Percentiles rank a stretch among this genome's conserved stretches.
phyloP scores from a whole-genome alignment of 2,888 invertebrate species.

The Amaurobius ferox region DNA sequence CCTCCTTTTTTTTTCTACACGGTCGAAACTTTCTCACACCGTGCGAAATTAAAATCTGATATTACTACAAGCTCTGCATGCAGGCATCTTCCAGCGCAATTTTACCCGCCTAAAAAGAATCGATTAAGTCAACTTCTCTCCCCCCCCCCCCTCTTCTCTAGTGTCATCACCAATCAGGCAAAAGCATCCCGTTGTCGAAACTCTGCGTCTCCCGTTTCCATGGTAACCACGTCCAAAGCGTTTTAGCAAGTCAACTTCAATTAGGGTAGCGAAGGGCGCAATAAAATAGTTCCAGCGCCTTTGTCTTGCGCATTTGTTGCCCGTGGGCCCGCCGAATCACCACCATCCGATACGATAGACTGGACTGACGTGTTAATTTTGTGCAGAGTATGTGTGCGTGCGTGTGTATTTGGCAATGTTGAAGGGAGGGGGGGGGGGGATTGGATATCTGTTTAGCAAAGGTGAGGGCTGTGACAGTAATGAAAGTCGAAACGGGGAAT shows the following conservation, averaged over 20 bases:
- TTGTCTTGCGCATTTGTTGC: neutral
- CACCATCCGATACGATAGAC: neutral
- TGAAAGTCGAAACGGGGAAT: neutral
- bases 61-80: neutral
- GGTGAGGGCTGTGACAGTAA: neutral
- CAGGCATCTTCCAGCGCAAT: neutral
- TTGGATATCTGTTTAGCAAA: neutral
- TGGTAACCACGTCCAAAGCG: conserved; percentile 24
- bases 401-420: neutral
- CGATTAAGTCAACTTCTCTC: conserved; percentile 69
- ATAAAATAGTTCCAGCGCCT: conserved; percentile 39
- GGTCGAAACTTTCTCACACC: neutral
- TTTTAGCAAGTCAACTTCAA: conserved; percentile 63
- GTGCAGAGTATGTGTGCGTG: neutral
- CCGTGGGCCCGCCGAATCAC: neutral
- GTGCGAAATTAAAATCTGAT: neutral
- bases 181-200: conserved; percentile 50
- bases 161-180: conserved; percentile 65
- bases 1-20: neutral
- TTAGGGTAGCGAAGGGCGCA: conserved; percentile 48
- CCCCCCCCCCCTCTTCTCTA: neutral
- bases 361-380: conserved; percentile 58
- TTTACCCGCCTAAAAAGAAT: conserved; percentile 29
- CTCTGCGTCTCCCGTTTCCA: conserved; percentile 44
- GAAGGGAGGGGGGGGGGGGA: neutral